A percentile compares a stretch with the other conserved stretches of the same genome.
Conservation (phyloP, 2,888 invertebrate species). For the Drosophila histrio region DNA sequence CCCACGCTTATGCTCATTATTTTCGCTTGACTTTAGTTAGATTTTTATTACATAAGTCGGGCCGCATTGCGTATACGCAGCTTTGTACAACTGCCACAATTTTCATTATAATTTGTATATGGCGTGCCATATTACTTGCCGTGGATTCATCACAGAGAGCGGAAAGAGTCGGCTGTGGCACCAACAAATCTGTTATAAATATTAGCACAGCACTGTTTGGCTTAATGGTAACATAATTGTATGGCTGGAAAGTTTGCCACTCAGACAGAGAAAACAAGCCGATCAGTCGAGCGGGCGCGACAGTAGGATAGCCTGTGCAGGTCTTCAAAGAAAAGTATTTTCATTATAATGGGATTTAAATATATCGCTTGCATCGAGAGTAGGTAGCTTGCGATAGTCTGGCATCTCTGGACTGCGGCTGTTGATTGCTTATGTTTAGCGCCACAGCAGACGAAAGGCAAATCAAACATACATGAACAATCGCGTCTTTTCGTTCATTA, state of each 20-base stretch:
- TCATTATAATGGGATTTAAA: too few relatives aligned
- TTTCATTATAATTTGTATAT: slow-evolving; percentile 73
- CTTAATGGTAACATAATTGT: slow-evolving; percentile 73
- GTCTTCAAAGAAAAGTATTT: too few relatives aligned
- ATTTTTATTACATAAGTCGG: slow-evolving; percentile 73
- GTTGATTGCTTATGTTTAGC: too few relatives aligned
- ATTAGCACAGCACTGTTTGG: slow-evolving; percentile 48
- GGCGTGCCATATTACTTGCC: slow-evolving; percentile 56
- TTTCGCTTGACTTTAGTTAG: slow-evolving; percentile 73
- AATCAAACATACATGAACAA: too few relatives aligned
- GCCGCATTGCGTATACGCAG: slow-evolving; percentile 72
- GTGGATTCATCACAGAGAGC: slow-evolving; percentile 19
- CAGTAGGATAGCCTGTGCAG: too few relatives aligned
- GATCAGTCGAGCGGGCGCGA: too few relatives aligned
- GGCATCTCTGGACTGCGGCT: too few relatives aligned
- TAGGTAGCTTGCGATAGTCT: too few relatives aligned
- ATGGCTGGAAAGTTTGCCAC: slow-evolving; percentile 21
- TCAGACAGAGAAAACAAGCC: slow-evolving; percentile 2
- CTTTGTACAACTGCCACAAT: slow-evolving; percentile 38
- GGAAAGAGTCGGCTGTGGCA: background rate
- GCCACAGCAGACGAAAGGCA: too few relatives aligned
- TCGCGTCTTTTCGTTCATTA: too few relatives aligned
- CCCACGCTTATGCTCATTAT: slow-evolving; percentile 67
- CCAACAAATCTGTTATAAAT: slow-evolving; percentile 61
- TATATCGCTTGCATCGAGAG: too few relatives aligned